These are phyloP conservation scores for Hydrozoanthus gracilis DNA, from an alignment of 92 coral and sea anemone species.

Conservation along the genomic window DNA sequence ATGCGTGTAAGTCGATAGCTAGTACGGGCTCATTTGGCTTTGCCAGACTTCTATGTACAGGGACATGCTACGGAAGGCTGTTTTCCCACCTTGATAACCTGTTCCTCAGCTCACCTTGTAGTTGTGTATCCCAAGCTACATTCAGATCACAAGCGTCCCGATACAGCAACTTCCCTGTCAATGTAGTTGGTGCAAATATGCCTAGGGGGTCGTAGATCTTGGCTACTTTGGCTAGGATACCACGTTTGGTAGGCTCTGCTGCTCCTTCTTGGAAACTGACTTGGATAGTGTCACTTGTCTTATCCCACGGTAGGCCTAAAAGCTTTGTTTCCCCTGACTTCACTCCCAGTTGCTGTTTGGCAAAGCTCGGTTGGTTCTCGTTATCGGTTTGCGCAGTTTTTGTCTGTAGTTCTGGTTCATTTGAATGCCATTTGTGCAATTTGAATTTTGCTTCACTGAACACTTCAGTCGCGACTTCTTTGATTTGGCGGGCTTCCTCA, in stretches of 20 bases:
- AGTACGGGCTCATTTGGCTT: constrained; percentile 43
- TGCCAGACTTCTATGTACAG: constrained; percentile 41
- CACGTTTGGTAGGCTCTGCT: constrained; percentile 52
- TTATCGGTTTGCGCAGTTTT: neutral
- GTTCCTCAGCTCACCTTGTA: neutral
- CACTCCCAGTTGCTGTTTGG: neutral
- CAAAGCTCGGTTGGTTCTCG: neutral
- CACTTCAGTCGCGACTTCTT: neutral
- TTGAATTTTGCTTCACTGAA: neutral
- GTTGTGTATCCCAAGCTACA: neutral
- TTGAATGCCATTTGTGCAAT: constrained; percentile 30
- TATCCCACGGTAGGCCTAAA: constrained; percentile 47
- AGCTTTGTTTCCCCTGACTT: constrained; percentile 40
- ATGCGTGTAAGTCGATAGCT: constrained; percentile 53
- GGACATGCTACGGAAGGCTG: constrained; percentile 38
- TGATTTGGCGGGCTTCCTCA: neutral
- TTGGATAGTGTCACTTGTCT: constrained; percentile 25
- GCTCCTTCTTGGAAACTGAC: constrained; percentile 41
- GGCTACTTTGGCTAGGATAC: constrained; percentile 52
- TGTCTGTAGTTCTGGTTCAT: constrained; percentile 2
- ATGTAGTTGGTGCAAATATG: constrained; percentile 37
- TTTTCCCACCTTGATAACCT: constrained; percentile 59
- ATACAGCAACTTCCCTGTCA: neutral
- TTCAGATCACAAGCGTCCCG: neutral
- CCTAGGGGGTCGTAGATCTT: constrained; percentile 69